Conservation (phyloP, 2,797 vertebrate species). For the Diplodus puntazzo region DNA sequence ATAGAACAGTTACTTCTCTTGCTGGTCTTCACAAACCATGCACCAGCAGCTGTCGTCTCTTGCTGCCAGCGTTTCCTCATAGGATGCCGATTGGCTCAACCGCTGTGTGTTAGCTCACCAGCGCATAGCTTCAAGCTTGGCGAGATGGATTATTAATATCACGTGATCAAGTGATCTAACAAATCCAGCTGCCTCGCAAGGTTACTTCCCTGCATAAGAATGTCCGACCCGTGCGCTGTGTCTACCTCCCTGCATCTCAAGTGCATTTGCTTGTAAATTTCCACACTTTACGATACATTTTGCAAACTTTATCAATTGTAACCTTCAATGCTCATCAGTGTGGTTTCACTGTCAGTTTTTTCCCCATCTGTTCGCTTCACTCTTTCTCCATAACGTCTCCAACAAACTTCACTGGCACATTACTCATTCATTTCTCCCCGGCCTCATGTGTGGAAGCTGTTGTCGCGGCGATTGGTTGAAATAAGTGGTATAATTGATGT, state of each 20-base stretch:
- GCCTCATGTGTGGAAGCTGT: not conserved
- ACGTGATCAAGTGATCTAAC: no score
- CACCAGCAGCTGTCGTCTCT: no score
- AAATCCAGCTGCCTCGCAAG: no score
- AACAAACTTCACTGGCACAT: not conserved
- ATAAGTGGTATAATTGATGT: not conserved
- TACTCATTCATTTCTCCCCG: not conserved
- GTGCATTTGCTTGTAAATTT: not conserved
- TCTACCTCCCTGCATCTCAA: not conserved
- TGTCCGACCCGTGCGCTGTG: not conserved
- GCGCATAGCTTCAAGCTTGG: no score
- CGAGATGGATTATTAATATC: no score
- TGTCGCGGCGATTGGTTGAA: not conserved
- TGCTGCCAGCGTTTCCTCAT: no score
- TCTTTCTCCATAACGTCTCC: not conserved
- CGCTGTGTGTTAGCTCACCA: no score
- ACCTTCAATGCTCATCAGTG: not conserved
- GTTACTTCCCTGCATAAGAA: not conserved
- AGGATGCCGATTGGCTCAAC: no score
- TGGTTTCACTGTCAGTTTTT: not conserved
- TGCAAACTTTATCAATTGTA: no score
- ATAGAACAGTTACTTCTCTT: no score
- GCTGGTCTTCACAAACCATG: no score
- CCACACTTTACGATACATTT: not conserved
- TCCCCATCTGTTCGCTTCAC: not conserved